Percentiles rank a stretch among this genome's conserved stretches.
These are phyloP conservation scores for Hemicentrotus pulcherrimus DNA, from an alignment of 35 echinoderm and acorn worm species.

Conservation along the genomic window DNA sequence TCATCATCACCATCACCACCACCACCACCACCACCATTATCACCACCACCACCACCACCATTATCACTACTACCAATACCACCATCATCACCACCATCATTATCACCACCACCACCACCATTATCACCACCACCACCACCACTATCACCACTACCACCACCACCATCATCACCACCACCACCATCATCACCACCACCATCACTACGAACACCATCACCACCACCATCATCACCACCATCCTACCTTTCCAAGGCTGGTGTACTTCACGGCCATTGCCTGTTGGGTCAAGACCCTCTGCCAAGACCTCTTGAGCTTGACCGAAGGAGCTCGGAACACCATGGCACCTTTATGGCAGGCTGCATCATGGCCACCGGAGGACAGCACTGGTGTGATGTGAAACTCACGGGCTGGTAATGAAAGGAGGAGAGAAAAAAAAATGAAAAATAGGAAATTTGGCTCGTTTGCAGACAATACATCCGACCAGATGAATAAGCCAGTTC, in stretches of 20 bases:
- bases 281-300: slow-evolving; percentile 60
- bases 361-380: slow-evolving; percentile 36
- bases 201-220: neutral
- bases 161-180: neutral
- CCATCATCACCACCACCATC: neutral
- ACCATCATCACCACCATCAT: neutral
- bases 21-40: neutral
- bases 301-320: slow-evolving; percentile 56
- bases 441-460: too few species aligned
- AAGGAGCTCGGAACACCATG: slow-evolving; percentile 56
- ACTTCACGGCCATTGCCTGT: slow-evolving; percentile 63
- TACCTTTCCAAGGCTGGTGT: slow-evolving; percentile 54
- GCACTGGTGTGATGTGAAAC: slow-evolving; percentile 58
- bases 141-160: neutral
- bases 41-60: neutral
- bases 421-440: neutral
- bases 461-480: too few species aligned
- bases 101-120: neutral
- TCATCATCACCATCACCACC: neutral
- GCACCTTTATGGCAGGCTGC: slow-evolving; percentile 35
- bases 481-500: too few species aligned
- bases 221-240: neutral
- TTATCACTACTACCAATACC: neutral
- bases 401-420: slow-evolving; percentile 46
- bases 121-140: neutral